phyloP scores from a whole-genome alignment of 2,797 vertebrate species.

The Clamator glandarius region DNA sequence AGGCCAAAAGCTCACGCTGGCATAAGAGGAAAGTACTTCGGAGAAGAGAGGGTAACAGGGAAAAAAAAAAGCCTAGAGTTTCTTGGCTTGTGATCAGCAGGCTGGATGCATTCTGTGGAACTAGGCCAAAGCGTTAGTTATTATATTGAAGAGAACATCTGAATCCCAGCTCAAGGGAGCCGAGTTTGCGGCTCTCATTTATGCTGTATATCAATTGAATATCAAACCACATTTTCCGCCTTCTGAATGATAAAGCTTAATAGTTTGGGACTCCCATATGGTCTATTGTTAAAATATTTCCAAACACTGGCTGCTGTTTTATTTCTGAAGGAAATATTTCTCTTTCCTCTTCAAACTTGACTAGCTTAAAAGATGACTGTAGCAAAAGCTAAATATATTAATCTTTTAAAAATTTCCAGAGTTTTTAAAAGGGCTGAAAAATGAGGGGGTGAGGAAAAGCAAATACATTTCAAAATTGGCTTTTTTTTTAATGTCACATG shows the following conservation, averaged over 20 bases:
- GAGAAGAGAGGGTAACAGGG: background rate
- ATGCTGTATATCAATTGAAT: slow-evolving; percentile 72
- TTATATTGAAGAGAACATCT: slow-evolving; percentile 72
- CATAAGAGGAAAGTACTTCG: slow-evolving; percentile 49
- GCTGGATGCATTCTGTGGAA: slow-evolving; percentile 70
- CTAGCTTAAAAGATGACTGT: slow-evolving; percentile 34
- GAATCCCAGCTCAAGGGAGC: slow-evolving; percentile 69
- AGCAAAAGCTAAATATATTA: slow-evolving; percentile 4
- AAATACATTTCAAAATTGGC: slow-evolving; percentile 46
- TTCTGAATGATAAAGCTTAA: slow-evolving; percentile 76
- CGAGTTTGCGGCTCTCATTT: slow-evolving; percentile 65
- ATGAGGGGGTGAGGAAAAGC: slow-evolving; percentile 5
- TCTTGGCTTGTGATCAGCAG: slow-evolving; percentile 66
- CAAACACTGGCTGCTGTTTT: slow-evolving; percentile 63
- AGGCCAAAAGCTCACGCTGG: slow-evolving; percentile 51
- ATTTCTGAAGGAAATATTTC: slow-evolving; percentile 48
- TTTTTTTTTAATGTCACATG: slow-evolving; percentile 35
- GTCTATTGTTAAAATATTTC: slow-evolving; percentile 75
- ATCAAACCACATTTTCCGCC: slow-evolving; percentile 74
- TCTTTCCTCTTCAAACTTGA: slow-evolving; percentile 17
- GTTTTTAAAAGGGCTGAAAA: background rate
- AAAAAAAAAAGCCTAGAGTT: background rate
- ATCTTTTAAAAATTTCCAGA: background rate
- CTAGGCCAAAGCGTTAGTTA: slow-evolving; percentile 68
- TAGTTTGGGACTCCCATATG: slow-evolving; percentile 75